A percentile compares a stretch with the other conserved stretches of the same genome.
Evolutionary conservation across 2,113 vertebrate species (phyloP).

Genomic region (Nicator chloris): DNA sequence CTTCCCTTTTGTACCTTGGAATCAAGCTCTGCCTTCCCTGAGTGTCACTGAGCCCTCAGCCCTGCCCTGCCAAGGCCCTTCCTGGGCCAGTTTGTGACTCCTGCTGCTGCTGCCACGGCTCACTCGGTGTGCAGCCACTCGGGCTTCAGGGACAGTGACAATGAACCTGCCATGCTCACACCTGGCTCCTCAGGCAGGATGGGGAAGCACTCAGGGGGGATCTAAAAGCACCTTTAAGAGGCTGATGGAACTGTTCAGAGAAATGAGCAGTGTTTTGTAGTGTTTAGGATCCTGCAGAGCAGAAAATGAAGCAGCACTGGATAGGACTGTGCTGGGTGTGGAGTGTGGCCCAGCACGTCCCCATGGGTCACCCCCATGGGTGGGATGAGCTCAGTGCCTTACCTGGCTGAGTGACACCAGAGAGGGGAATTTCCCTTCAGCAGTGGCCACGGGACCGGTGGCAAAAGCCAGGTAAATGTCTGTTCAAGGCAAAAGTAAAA

Average conservation of each 20-base stretch:
- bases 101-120: neutral
- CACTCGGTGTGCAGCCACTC: neutral
- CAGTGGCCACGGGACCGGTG: neutral
- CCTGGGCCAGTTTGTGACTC: neutral
- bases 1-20: neutral
- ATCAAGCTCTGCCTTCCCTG: neutral
- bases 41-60: neutral
- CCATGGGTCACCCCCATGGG: neutral
- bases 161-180: neutral
- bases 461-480: neutral
- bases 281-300: neutral
- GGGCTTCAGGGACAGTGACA: neutral
- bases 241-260: neutral
- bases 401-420: neutral
- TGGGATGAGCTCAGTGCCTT: neutral
- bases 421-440: neutral
- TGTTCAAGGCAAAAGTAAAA: neutral
- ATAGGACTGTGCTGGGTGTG: neutral
- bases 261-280: neutral
- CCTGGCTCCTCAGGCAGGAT: neutral
- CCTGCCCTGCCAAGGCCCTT: neutral
- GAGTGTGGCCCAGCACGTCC: neutral
- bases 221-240: neutral
- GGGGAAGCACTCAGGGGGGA: neutral
- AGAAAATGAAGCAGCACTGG: neutral